Evolutionary conservation across 2,888 invertebrate species (phyloP).

Genomic region (Noctua janthe): DNA sequence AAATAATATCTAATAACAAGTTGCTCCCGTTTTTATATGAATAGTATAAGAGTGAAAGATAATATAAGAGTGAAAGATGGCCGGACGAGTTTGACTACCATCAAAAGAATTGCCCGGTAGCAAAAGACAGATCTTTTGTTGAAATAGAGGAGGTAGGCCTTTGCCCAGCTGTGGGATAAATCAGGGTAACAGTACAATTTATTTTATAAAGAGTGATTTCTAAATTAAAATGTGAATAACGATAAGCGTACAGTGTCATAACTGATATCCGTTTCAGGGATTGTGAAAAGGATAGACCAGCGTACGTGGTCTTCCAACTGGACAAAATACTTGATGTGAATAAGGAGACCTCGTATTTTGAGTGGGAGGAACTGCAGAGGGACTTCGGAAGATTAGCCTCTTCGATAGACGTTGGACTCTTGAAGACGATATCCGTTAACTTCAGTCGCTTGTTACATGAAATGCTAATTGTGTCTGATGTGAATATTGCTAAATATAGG

Average conservation of each 20-base stretch:
- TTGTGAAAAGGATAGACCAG: constrained; percentile 93
- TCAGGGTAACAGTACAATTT: not conserved
- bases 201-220: not conserved
- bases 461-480: constrained; percentile 89
- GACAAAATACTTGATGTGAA: constrained; percentile 93
- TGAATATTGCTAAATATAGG: constrained; percentile 92
- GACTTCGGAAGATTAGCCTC: constrained; percentile 89
- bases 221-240: not conserved
- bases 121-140: not conserved
- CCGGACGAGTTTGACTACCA: not conserved
- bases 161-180: not conserved
- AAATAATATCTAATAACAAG: not conserved
- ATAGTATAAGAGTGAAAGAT: not conserved
- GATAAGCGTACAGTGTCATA: not conserved
- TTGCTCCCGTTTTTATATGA: not conserved
- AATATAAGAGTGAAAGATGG: not conserved
- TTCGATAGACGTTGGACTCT: constrained; percentile 87
- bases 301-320: constrained; percentile 94
- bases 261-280: constrained; percentile 87
- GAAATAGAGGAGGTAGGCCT: not conserved
- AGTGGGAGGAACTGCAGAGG: constrained; percentile 91
- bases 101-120: not conserved
- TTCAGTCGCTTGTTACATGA: constrained; percentile 90
- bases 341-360: constrained; percentile 91
- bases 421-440: constrained; percentile 90